Percentiles rank a stretch among this genome's conserved stretches.
These are phyloP conservation scores for Pristionchus exspectatus DNA, from an alignment of 2,888 invertebrate genomes.

Conservation along the genomic window DNA sequence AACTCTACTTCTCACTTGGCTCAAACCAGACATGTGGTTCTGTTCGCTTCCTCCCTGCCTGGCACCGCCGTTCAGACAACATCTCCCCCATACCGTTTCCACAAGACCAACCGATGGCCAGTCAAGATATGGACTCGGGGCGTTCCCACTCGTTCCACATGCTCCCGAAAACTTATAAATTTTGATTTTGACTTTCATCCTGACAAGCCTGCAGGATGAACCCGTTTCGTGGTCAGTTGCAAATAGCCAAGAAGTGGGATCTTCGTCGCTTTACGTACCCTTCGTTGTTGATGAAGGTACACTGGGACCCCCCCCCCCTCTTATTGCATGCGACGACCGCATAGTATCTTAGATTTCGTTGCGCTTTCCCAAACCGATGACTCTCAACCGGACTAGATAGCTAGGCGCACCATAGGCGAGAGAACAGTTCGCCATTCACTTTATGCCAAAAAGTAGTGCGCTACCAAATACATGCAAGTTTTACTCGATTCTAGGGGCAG, in stretches of 20 bases:
- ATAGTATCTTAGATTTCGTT: too few relatives aligned
- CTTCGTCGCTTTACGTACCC: too few relatives aligned
- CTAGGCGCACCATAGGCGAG: background rate
- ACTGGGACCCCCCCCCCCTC: too few relatives aligned
- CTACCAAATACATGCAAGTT: background rate
- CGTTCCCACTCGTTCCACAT: background rate
- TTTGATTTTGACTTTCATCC: too few relatives aligned
- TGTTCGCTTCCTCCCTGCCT: slow-evolving; percentile 1
- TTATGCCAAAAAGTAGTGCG: background rate
- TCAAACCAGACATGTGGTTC: background rate
- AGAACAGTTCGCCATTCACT: background rate
- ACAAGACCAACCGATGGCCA: slow-evolving; percentile 20
- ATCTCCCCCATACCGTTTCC: background rate
- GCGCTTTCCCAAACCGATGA: too few relatives aligned
- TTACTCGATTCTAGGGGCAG: slow-evolving; percentile 20
- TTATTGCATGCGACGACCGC: too few relatives aligned
- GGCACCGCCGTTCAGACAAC: background rate
- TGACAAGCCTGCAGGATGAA: too few relatives aligned
- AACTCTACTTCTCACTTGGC: too few relatives aligned
- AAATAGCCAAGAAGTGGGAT: too few relatives aligned
- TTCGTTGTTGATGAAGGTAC: too few relatives aligned
- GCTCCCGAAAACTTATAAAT: too few relatives aligned
- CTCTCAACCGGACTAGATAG: background rate
- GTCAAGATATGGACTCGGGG: background rate
- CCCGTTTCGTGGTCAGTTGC: too few relatives aligned